Conservation (phyloP, 2,113 vertebrate genomes). For the Phocoena sinus region DNA sequence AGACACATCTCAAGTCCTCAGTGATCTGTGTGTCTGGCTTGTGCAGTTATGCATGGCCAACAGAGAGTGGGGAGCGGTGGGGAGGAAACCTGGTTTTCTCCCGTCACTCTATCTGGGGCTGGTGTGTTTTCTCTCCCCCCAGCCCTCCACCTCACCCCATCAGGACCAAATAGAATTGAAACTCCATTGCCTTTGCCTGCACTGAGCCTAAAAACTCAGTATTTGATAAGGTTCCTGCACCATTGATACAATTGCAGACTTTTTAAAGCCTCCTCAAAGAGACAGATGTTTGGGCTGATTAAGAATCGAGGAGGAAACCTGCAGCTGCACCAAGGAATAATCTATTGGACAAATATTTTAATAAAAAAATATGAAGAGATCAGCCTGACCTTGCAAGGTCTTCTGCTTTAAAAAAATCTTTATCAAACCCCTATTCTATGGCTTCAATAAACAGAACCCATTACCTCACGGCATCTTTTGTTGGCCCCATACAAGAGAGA, state of each 20-base stretch:
- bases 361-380: slow-evolving; percentile 83
- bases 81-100: not conserved
- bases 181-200: slow-evolving; percentile 36
- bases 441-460: slow-evolving; percentile 98
- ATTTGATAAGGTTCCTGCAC: slow-evolving; percentile 66
- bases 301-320: slow-evolving; percentile 68
- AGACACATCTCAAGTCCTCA: not conserved
- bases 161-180: slow-evolving; percentile 34
- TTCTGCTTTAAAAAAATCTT: slow-evolving; percentile 94
- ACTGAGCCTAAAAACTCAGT: slow-evolving; percentile 49
- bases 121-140: not conserved
- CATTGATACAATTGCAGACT: slow-evolving; percentile 65
- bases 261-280: slow-evolving; percentile 71
- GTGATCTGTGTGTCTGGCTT: not conserved
- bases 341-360: slow-evolving; percentile 82
- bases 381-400: slow-evolving; percentile 91
- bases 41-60: not conserved
- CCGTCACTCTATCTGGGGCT: not conserved
- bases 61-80: not conserved
- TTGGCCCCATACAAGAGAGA: slow-evolving; percentile 99
- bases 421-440: slow-evolving; percentile 98
- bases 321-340: slow-evolving; percentile 81
- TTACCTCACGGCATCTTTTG: slow-evolving; percentile 99
- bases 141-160: not conserved
- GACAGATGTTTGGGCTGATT: slow-evolving; percentile 82